Evolutionary conservation across 2,113 vertebrate genomes (phyloP), one percentile per base, ranked within the genome.

Genomic region (Coregonus clupeaformis): DNA sequence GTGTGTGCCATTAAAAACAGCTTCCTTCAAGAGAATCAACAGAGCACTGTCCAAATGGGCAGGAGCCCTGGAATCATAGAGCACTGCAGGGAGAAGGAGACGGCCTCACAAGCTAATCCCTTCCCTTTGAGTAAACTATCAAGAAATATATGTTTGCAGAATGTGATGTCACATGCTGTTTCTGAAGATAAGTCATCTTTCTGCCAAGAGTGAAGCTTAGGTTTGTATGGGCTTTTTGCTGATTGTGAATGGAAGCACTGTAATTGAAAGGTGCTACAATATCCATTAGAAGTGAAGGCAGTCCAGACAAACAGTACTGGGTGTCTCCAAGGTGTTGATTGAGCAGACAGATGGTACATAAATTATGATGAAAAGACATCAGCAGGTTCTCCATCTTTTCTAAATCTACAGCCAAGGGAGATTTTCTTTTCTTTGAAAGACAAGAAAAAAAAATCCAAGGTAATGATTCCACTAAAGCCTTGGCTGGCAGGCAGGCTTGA

Each of bases 391-490:
- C 80, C 69, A 80, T 89, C 80, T 74, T 82, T 60, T 80, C 86
- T 91, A 90, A 91, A 92, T 93, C 90, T 91, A 85, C 74, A 80
- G 90, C 90, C 90, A 92, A 90, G 49, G 81, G 80, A 90, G 84
- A 87, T 89, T 92, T 92, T 89, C 90, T 90, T 92, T 91, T 92
- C 87, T 88, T 87, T 87, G 86, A 89, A 89, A 87, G 84, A 89
- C 84, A 81, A 80, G 81, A 71, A 83, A 79, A 83, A 83, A 86
- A 85, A 81, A 32, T 79, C 79, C 78, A 78, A 47, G 82, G 78
- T 86, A 89, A 83, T 14, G 49, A 52, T 52, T 52, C 4, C 49
- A 82, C 90, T 89, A 91, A 92, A 85, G 80, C 90, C 84, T 87
- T 60, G 74, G 85, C 74, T 93, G 90, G 90, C 90, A 87, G 77